These are phyloP conservation scores for Nothoprocta perdicaria DNA, from an alignment of 2,113 vertebrate species.

Conservation along the genomic window DNA sequence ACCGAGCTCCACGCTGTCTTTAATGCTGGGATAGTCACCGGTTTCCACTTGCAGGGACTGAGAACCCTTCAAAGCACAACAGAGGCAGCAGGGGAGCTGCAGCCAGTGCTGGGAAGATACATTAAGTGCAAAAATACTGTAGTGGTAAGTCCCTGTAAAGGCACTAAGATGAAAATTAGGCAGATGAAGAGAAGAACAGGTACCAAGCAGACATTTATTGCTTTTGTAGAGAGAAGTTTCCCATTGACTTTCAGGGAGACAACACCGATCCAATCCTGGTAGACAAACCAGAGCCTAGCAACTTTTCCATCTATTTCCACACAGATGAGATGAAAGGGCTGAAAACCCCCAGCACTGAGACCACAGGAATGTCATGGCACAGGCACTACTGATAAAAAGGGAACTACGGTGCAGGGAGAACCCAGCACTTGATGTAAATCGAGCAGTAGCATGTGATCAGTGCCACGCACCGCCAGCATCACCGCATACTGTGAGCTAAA, in stretches of 20 bases:
- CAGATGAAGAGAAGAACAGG: not conserved
- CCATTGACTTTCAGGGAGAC: not conserved
- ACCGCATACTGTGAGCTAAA: accelerated
- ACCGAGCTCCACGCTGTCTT: not conserved
- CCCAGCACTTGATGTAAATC: not conserved
- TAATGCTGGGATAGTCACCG: not conserved
- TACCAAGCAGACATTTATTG: not conserved
- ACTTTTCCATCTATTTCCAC: not conserved
- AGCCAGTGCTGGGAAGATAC: not conserved
- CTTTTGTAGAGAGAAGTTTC: not conserved
- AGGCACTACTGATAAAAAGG: accelerated
- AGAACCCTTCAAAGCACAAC: not conserved
- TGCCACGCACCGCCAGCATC: not conserved
- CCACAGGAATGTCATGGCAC: not conserved
- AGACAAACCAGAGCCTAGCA: not conserved
- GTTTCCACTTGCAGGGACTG: not conserved
- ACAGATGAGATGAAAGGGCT: slow-evolving; percentile 9
- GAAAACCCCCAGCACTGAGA: not conserved
- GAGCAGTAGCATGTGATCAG: accelerated
- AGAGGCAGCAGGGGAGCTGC: not conserved
- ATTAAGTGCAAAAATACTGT: not conserved
- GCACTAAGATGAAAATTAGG: not conserved
- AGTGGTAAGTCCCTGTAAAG: not conserved
- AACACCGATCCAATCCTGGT: not conserved
- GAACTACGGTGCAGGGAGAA: not conserved